Evolutionary conservation across 2,797 vertebrate genomes (phyloP), one percentile per base, ranked within the genome.

Genomic region (Sciurus carolinensis): DNA sequence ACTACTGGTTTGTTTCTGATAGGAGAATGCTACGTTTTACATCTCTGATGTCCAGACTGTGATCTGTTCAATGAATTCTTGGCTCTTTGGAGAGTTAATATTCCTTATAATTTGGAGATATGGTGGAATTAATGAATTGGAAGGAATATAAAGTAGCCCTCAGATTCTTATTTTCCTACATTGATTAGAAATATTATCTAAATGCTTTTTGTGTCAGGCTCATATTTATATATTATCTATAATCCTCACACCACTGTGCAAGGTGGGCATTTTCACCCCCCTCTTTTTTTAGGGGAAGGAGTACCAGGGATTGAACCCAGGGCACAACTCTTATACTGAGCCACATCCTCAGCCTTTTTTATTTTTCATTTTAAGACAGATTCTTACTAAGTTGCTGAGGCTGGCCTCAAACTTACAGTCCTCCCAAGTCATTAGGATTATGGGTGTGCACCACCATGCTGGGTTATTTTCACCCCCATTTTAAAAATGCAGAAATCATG

Each of bases 81-180:
- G 44, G 24, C 72, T 86, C 86, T 80, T 39, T 3, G 73, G 44
- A 92, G 76, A 80, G 14, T 86, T 89, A 33, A 14, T 84, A 95
- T 95, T 64, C 20, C 72, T 93, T 87, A 18, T n/a, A 66, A 73
- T 59, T 59, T 86, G 33, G 18, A 94, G 42, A 28, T 82, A 20
- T 6, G 15, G n/a, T 72, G 2, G 24, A 62, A 69, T 87, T 80
- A 54, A 39, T 33, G 2, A 84, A 59, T 77, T 30, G 7, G 52
- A 72, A 93, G 18, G 93, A 64, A 13, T 66, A 1, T 73, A 39
- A 94, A 84, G 47, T 50, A 69, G 52, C 59, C 62, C 62, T 26
- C 47, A 81, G 77, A n/a, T 73, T 2, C 18, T 3, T 80, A 54
- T 90, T 96, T 96, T 91, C 36, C 81, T 80, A 17, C n/a, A 8